Evolutionary conservation across 2,797 vertebrate genomes (phyloP).

Genomic region (Sparidentex hasta): DNA sequence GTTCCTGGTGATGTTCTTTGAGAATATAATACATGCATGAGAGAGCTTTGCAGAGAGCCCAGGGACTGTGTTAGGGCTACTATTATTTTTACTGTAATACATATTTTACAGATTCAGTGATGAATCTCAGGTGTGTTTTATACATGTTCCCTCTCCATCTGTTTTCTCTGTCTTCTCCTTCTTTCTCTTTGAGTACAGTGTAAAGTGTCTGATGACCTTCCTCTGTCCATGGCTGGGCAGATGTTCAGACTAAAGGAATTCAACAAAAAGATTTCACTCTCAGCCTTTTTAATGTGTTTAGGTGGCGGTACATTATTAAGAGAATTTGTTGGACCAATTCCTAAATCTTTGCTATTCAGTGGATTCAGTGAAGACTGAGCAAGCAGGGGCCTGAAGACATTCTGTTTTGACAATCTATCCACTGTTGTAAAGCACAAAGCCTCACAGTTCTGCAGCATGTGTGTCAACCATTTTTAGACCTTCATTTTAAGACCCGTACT

Average conservation of each 20-base stretch:
- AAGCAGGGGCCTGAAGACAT: background rate
- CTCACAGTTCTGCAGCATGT: background rate
- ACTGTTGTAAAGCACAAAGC: conserved; percentile 2
- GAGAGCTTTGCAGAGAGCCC: conserved; percentile 1
- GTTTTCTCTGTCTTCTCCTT: background rate
- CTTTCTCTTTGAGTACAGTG: conserved; percentile 22
- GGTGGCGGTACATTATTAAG: background rate
- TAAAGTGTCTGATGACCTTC: conserved; percentile 26
- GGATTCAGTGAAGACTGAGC: background rate
- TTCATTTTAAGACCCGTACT: too few relatives aligned
- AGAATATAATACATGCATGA: conserved; percentile 23
- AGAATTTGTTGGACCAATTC: background rate
- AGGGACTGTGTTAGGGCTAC: conserved; percentile 17
- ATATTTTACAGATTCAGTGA: conserved; percentile 23
- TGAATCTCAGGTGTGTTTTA: conserved; percentile 50
- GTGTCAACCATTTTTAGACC: too few relatives aligned
- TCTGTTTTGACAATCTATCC: too few relatives aligned
- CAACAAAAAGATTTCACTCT: conserved; percentile 27
- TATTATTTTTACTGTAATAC: conserved; percentile 28
- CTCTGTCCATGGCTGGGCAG: conserved; percentile 43
- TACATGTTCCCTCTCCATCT: conserved; percentile 3
- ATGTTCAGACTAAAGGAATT: conserved; percentile 53
- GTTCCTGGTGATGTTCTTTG: conserved; percentile 33
- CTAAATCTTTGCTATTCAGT: background rate
- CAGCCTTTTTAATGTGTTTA: background rate